These are phyloP conservation scores for Trematocara caparti DNA, from an alignment of 2,797 vertebrate species.

Conservation along the genomic window DNA sequence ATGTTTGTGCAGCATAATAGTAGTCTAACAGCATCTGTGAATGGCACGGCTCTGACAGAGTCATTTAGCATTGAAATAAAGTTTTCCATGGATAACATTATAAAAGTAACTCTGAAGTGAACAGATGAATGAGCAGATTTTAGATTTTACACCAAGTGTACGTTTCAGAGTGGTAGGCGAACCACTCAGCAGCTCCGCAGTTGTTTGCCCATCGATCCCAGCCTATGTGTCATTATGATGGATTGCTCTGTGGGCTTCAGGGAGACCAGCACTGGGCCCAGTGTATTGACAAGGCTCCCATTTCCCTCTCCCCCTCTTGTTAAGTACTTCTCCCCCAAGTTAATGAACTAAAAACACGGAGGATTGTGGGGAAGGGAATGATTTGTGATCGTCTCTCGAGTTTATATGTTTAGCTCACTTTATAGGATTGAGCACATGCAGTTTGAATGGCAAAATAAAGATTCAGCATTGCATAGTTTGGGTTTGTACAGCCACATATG, in stretches of 20 bases:
- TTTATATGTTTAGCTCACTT: slow-evolving; percentile 29
- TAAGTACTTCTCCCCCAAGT: slow-evolving; percentile 76
- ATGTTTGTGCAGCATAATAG: neutral
- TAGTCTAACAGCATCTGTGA: neutral
- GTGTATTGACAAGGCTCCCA: slow-evolving; percentile 67
- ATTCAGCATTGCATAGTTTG: neutral
- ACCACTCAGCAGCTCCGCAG: slow-evolving; percentile 51
- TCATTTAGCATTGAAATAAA: slow-evolving; percentile 45
- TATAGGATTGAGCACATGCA: neutral
- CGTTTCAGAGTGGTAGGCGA: slow-evolving; percentile 37
- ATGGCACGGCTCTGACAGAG: slow-evolving; percentile 21
- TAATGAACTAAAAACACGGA: slow-evolving; percentile 74
- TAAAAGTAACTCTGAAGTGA: slow-evolving; percentile 37
- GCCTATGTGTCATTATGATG: slow-evolving; percentile 76
- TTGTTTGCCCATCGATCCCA: slow-evolving; percentile 71
- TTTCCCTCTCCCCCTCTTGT: slow-evolving; percentile 59
- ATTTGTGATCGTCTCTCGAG: slow-evolving; percentile 52
- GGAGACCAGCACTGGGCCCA: slow-evolving; percentile 42
- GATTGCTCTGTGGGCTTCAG: slow-evolving; percentile 68
- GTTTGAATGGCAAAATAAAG: neutral
- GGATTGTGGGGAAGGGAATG: slow-evolving; percentile 42
- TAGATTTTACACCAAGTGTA: slow-evolving; percentile 46
- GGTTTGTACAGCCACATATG: neutral
- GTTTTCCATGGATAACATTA: slow-evolving; percentile 38
- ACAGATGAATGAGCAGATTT: slow-evolving; percentile 63